Evolutionary conservation across 2,113 vertebrate genomes (phyloP), one percentile per base, ranked within the genome.

Genomic region (Corythoichthys intestinalis): DNA sequence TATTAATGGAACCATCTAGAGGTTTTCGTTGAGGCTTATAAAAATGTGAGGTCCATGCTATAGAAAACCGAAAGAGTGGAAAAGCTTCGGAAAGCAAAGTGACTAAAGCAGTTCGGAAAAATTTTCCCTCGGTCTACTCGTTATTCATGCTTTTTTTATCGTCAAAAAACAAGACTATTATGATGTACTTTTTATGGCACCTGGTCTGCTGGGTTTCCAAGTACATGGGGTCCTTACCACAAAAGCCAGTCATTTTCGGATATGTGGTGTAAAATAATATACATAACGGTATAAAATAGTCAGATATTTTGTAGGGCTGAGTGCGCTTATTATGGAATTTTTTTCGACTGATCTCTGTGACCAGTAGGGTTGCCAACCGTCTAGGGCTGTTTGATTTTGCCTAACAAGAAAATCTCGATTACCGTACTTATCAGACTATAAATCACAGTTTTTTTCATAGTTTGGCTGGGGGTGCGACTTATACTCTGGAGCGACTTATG

Each of bases 1-100:
- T 0, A 95, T 79, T 74, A 82, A 84, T 85, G 76, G 66, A 38
- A 64, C 77, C 64, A 80, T 85, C 80, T 86, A 57, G 82, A 82
- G 76, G 69, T 90, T 90, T 90, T 84, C 84, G 85, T 66, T 38
- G 15, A 73, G 77, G 69, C 71, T 80, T 75, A 76, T 77, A 76
- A 81, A 84, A 82, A 75, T 72, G 71, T 78, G 66, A 73, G 9
- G 67, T 69, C 71, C 66, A 37, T 50, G 57, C 69, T 65, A 72
- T 66, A 71, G 41, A 75, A 84, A 75, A 78, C 75, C 62, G 1
- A 49, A 74, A 67, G 60, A 62, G 44, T 76, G 80, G 66, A 79
- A 79, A 68, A 4, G 1, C 37, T 15, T 58, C 56, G 14, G 56
- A 58, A 37, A 58, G 56, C 34, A 58, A 58, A 58, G 34, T 13